Percentiles rank a stretch among this genome's conserved stretches.
Conservation (phyloP, 2,113 vertebrate genomes). For the Mobula hypostoma region DNA sequence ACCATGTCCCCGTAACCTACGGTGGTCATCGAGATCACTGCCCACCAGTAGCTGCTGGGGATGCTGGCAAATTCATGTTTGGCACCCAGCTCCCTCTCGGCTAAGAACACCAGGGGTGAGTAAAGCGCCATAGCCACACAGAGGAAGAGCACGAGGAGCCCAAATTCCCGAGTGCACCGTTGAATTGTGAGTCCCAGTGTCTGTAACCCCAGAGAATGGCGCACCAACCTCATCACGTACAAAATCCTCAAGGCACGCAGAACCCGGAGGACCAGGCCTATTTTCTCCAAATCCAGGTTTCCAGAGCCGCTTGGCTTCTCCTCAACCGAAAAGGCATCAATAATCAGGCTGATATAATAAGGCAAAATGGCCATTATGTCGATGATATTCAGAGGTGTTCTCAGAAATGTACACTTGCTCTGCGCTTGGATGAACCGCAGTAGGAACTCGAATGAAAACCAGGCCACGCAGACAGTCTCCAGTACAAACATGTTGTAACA, state of each 20-base stretch:
- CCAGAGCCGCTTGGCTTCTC: constrained; percentile 58
- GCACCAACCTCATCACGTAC: constrained; percentile 84
- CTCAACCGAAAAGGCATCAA: constrained; percentile 67
- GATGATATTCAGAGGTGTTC: constrained; percentile 82
- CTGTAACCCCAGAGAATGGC: constrained; percentile 86
- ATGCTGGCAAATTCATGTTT: constrained; percentile 93
- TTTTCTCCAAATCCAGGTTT: constrained; percentile 87
- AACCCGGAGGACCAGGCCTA: constrained; percentile 79
- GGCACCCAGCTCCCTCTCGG: constrained; percentile 87
- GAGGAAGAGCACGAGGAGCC: constrained; percentile 84
- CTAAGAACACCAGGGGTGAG: constrained; percentile 81
- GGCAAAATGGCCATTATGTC: constrained; percentile 89
- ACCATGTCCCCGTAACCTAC: constrained; percentile 97
- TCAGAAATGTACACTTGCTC: constrained; percentile 83
- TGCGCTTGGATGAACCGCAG: constrained; percentile 87
- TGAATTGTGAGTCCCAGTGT: constrained; percentile 81
- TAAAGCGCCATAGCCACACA: constrained; percentile 93
- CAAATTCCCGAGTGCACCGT: constrained; percentile 84
- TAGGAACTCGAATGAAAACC: constrained; percentile 93
- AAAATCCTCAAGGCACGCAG: constrained; percentile 86
- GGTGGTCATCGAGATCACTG: constrained; percentile 96
- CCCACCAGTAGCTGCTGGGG: constrained; percentile 94
- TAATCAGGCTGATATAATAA: constrained; percentile 84
- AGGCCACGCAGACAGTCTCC: constrained; percentile 90
- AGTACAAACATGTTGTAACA: constrained; percentile 86